These are phyloP conservation scores for Aldabrachelys gigantea DNA, from an alignment of 2,113 vertebrate species.

Conservation along the genomic window DNA sequence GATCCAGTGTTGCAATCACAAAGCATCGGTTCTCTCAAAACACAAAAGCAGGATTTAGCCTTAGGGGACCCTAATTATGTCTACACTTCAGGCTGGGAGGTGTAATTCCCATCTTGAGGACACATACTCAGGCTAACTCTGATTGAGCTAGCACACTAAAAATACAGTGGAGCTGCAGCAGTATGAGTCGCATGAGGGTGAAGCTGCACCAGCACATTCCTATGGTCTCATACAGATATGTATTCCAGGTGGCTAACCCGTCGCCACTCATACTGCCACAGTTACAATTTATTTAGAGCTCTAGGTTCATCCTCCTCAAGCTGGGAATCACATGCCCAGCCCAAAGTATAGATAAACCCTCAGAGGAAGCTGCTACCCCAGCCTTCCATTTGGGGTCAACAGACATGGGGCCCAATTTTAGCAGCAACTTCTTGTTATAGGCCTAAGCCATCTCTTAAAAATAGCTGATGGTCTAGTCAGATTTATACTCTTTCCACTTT, in stretches of 20 bases:
- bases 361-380: neutral
- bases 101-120: neutral
- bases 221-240: too few relatives aligned
- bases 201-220: too few relatives aligned
- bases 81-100: neutral
- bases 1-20: neutral
- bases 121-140: neutral
- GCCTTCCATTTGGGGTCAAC: neutral
- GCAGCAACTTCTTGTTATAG: neutral
- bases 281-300: neutral
- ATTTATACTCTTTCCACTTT: neutral
- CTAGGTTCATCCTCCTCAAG: neutral
- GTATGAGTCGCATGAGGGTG: too few relatives aligned
- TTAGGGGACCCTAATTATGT: too few relatives aligned
- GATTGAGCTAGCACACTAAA: too few relatives aligned
- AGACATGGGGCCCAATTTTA: neutral
- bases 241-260: neutral
- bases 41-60: neutral
- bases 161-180: too few relatives aligned
- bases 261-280: neutral
- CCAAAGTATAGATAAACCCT: neutral
- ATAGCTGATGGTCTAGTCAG: neutral
- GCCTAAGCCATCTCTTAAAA: neutral
- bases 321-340: neutral
- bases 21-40: neutral